Evolutionary conservation across 2,113 vertebrate species (phyloP).

Genomic region (Nesogale talazaci): DNA sequence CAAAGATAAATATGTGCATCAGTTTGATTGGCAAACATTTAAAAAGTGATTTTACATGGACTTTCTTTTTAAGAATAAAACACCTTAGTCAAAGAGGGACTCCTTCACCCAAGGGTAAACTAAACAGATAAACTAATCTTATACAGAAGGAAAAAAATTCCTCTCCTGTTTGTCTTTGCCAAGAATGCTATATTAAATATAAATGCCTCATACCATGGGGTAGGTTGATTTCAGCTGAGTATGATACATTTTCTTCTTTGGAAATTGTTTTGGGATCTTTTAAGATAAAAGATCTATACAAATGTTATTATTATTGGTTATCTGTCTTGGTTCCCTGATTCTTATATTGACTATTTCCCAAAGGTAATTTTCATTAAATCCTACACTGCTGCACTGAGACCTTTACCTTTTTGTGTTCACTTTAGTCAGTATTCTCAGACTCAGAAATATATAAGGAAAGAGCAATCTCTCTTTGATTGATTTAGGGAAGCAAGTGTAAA

Average conservation of each 20-base stretch:
- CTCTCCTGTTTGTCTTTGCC: slow-evolving; percentile 29
- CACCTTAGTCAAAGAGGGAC: neutral
- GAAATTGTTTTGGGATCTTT: slow-evolving; percentile 62
- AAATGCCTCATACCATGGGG: slow-evolving; percentile 19
- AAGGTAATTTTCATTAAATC: slow-evolving; percentile 68
- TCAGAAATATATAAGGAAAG: neutral
- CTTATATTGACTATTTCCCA: slow-evolving; percentile 62
- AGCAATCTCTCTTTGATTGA: slow-evolving; percentile 41
- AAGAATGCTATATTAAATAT: slow-evolving; percentile 63
- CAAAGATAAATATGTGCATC: neutral
- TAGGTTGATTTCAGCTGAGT: slow-evolving; percentile 49
- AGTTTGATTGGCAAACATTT: slow-evolving; percentile 12
- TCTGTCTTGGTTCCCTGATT: slow-evolving; percentile 72
- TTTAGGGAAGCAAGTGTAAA: slow-evolving; percentile 63
- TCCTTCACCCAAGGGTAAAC: slow-evolving; percentile 34
- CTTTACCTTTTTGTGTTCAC: neutral
- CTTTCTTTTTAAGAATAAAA: neutral
- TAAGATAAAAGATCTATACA: slow-evolving; percentile 69
- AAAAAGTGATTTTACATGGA: slow-evolving; percentile 4
- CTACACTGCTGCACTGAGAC: neutral
- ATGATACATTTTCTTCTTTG: slow-evolving; percentile 31
- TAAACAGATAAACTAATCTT: slow-evolving; percentile 22
- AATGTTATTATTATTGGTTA: slow-evolving; percentile 74
- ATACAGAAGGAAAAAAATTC: neutral
- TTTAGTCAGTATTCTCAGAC: slow-evolving; percentile 13